A percentile compares a stretch with the other conserved stretches of the same genome.
Evolutionary conservation across 2,888 invertebrate genomes (phyloP).

Genomic region (Rhagophthalmus giganteus): DNA sequence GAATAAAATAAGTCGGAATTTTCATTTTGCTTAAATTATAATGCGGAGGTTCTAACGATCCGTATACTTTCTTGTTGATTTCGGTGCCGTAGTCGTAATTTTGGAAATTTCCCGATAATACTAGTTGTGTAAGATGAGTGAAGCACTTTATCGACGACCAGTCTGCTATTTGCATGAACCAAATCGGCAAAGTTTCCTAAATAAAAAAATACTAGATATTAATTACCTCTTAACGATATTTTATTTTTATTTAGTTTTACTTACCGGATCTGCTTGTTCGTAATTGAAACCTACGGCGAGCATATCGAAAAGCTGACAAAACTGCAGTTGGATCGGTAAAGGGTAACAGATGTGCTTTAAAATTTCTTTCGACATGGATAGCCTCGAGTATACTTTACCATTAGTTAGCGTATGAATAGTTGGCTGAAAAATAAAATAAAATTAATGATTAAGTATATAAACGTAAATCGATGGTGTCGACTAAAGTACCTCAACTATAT

Average conservation of each 20-base stretch:
- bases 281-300: slow-evolving; percentile 13
- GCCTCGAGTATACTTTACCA: slow-evolving; percentile 13
- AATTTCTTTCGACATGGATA: neutral
- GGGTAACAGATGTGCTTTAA: slow-evolving; percentile 10
- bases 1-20: slow-evolving; percentile 26
- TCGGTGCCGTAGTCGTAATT: slow-evolving; percentile 25
- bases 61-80: slow-evolving; percentile 21
- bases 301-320: slow-evolving; percentile 15
- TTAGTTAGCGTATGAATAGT: slow-evolving; percentile 3
- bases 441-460: neutral
- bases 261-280: slow-evolving; percentile 29
- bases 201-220: slow-evolving; percentile 7
- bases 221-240: too few species aligned
- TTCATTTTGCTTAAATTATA: slow-evolving; percentile 25
- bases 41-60: slow-evolving; percentile 17
- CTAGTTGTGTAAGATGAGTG: slow-evolving; percentile 19
- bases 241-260: too few species aligned
- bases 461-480: neutral
- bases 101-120: slow-evolving; percentile 20
- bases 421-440: slow-evolving; percentile 12
- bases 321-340: slow-evolving; percentile 13
- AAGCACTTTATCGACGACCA: slow-evolving; percentile 21
- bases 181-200: slow-evolving; percentile 24
- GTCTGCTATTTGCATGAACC: slow-evolving; percentile 26
- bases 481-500: slow-evolving; percentile 9